A percentile compares a stretch with the other conserved stretches of the same genome.
phyloP scores from a whole-genome alignment of 2,797 vertebrate species.

The Mormyrus proboscirostris region DNA sequence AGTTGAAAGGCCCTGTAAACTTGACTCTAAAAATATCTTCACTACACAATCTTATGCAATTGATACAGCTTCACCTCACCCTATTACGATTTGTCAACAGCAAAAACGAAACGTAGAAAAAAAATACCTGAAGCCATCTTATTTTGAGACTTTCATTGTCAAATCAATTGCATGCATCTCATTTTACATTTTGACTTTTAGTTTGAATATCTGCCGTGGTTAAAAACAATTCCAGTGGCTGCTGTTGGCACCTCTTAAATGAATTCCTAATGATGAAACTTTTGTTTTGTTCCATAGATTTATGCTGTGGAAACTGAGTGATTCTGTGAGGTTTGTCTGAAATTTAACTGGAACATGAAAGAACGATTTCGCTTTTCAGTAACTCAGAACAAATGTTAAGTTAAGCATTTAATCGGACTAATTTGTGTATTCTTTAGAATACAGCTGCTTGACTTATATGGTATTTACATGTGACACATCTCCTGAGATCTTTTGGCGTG shows the following conservation, averaged over 20 bases:
- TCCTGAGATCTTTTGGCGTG: slow-evolving; percentile 11
- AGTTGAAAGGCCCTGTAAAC: slow-evolving; percentile 30
- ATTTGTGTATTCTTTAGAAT: neutral
- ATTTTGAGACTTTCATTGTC: neutral
- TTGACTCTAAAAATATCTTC: slow-evolving; percentile 41
- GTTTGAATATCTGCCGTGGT: neutral
- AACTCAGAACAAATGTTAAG: neutral
- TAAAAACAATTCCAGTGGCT: neutral
- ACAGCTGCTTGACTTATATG: neutral
- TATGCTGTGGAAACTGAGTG: neutral
- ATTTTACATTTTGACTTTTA: neutral
- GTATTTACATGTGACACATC: slow-evolving; percentile 12
- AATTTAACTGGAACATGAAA: neutral
- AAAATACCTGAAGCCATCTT: neutral
- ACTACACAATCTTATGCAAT: slow-evolving; percentile 24
- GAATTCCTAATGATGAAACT: neutral
- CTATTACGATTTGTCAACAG: neutral
- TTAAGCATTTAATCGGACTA: neutral
- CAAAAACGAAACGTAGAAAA: neutral
- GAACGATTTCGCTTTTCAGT: neutral
- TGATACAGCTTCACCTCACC: neutral
- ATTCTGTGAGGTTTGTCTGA: neutral
- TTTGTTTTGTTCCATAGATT: neutral
- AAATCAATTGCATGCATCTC: neutral
- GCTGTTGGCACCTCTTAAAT: neutral